These are phyloP conservation scores for Eristalinus aeneus DNA, from an alignment of 2,888 invertebrate genomes.

Conservation along the genomic window DNA sequence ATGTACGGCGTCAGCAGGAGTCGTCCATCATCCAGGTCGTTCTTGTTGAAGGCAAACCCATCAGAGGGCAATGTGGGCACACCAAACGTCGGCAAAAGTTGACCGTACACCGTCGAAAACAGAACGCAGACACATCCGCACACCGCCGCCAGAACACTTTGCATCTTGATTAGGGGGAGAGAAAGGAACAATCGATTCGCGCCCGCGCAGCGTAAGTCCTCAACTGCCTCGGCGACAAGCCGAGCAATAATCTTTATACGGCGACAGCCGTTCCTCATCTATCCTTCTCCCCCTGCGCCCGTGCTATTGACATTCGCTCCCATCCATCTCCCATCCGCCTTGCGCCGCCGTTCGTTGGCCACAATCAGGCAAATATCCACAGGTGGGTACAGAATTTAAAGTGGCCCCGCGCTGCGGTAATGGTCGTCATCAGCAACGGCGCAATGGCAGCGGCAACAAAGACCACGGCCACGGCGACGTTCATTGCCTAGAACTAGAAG, in stretches of 20 bases:
- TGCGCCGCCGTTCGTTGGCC: slow-evolving; percentile 18
- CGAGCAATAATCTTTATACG: slow-evolving; percentile 65
- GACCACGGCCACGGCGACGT: not conserved
- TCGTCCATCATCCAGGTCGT: slow-evolving; percentile 59
- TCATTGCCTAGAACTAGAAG: slow-evolving; percentile 31
- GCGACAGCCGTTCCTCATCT: slow-evolving; percentile 24
- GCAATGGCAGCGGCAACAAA: too few species aligned
- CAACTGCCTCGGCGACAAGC: slow-evolving; percentile 57
- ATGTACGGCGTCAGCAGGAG: slow-evolving; percentile 81
- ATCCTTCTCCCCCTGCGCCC: slow-evolving; percentile 17
- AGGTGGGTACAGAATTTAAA: slow-evolving; percentile 63
- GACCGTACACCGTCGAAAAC: slow-evolving; percentile 24
- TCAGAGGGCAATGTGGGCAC: slow-evolving; percentile 61
- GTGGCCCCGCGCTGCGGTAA: slow-evolving; percentile 39
- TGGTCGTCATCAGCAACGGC: not conserved
- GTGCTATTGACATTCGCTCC: slow-evolving; percentile 7
- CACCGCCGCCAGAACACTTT: not conserved
- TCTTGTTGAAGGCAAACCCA: slow-evolving; percentile 44
- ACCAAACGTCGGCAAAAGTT: slow-evolving; percentile 70
- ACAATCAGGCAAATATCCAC: slow-evolving; percentile 59
- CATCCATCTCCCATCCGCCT: not conserved
- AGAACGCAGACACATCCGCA: slow-evolving; percentile 24
- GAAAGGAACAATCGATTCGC: slow-evolving; percentile 29
- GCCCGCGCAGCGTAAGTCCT: slow-evolving; percentile 50
- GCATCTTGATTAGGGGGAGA: not conserved